These are phyloP conservation scores for Fragum sueziense DNA, from an alignment of 2,888 invertebrate species.

Conservation along the genomic window DNA sequence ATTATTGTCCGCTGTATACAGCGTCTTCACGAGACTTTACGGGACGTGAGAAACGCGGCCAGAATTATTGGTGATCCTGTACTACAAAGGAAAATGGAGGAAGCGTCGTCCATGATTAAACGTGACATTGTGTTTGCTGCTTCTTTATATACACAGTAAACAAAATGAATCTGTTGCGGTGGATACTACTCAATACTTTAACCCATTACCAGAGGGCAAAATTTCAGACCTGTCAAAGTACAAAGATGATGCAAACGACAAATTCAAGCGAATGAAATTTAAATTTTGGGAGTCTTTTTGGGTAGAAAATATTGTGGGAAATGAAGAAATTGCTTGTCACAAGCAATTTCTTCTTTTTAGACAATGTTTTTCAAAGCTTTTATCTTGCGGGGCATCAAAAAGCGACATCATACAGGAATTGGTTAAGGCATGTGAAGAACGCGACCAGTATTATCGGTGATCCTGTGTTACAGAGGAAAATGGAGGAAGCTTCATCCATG, in stretches of 20 bases:
- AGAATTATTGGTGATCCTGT: constrained; percentile 96
- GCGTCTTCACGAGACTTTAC: constrained; percentile 94
- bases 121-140: constrained; percentile 99
- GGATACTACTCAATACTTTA: background rate
- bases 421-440: constrained; percentile 94
- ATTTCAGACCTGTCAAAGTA: too few species aligned
- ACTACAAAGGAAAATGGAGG: constrained; percentile 96
- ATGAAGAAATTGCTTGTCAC: background rate
- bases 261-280: too few species aligned
- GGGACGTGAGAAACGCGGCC: constrained; percentile 96
- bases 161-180: background rate
- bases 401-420: too few species aligned
- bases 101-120: constrained; percentile 95
- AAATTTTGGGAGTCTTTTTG: too few species aligned
- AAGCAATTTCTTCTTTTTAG: background rate
- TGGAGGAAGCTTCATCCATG: constrained; percentile 95
- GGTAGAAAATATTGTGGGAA: background rate
- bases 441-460: constrained; percentile 97
- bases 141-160: constrained; percentile 89
- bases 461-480: constrained; percentile 94
- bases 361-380: background rate
- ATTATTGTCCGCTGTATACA: constrained; percentile 99
- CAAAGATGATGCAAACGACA: too few species aligned
- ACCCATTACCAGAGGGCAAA: too few species aligned
- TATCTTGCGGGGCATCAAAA: too few species aligned